phyloP scores from a whole-genome alignment of 2,113 vertebrate genomes.

The Redunca redunca region DNA sequence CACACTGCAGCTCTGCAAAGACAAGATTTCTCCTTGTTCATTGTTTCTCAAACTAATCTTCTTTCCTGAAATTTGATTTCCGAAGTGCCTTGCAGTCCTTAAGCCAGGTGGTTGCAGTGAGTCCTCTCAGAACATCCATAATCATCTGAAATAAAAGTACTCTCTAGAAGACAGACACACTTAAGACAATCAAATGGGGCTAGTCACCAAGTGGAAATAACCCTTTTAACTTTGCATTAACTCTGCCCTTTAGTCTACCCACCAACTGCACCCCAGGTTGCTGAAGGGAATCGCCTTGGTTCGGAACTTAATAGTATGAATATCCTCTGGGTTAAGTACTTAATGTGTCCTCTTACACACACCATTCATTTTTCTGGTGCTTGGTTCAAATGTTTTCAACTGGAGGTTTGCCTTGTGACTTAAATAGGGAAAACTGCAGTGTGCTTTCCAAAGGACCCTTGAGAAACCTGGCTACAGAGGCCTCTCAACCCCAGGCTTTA shows the following conservation, averaged over 20 bases:
- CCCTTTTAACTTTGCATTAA: slow-evolving; percentile 59
- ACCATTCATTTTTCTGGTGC: background rate
- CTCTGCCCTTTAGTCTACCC: background rate
- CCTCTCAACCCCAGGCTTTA: background rate
- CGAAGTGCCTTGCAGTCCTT: slow-evolving; percentile 76
- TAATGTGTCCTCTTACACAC: background rate
- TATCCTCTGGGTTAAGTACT: slow-evolving; percentile 29
- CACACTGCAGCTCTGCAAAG: slow-evolving; percentile 68
- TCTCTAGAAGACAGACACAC: slow-evolving; percentile 48
- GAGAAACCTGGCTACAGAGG: background rate
- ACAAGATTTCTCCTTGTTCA: slow-evolving; percentile 67
- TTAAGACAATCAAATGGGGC: slow-evolving; percentile 59
- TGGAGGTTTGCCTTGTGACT: background rate
- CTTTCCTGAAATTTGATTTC: slow-evolving; percentile 81
- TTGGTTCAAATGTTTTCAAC: background rate
- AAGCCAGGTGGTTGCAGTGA: slow-evolving; percentile 69
- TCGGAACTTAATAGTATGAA: slow-evolving; percentile 20
- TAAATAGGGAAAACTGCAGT: background rate
- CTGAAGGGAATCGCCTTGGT: background rate
- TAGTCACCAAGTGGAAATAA: slow-evolving; percentile 50
- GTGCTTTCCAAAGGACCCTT: background rate
- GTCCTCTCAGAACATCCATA: slow-evolving; percentile 63
- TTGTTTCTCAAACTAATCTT: slow-evolving; percentile 78
- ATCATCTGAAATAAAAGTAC: slow-evolving; percentile 58
- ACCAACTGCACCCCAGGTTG: background rate